A percentile compares a stretch with the other conserved stretches of the same genome.
Conservation (phyloP, 2,113 vertebrate species). For the Galeopterus variegatus region DNA sequence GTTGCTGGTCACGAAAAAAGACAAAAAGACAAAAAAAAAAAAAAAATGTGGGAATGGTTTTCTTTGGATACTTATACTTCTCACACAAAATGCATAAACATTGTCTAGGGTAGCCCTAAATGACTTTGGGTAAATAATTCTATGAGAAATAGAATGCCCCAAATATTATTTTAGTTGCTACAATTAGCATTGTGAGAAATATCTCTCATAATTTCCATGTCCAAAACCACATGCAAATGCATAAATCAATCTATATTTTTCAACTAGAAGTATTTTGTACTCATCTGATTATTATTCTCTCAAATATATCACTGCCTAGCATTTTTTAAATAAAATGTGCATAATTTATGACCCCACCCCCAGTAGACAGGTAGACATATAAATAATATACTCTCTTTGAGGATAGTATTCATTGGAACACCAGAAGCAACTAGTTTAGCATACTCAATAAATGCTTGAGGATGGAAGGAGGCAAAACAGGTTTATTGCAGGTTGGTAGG, state of each 20-base stretch:
- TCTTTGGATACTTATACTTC: constrained; percentile 17
- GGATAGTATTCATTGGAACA: neutral
- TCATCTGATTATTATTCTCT: constrained; percentile 33
- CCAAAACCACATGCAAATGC: constrained; percentile 39
- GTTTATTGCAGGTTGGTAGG: neutral
- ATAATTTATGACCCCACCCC: neutral
- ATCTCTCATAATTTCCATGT: constrained; percentile 23
- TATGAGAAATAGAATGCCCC: neutral
- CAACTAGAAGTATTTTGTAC: neutral
- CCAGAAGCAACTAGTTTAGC: neutral
- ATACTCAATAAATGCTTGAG: neutral
- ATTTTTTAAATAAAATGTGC: neutral
- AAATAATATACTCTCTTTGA: neutral
- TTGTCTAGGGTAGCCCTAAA: neutral
- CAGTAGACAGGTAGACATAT: neutral
- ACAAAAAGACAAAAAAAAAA: constrained; percentile 54
- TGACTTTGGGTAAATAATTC: constrained; percentile 37
- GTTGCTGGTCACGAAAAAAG: no score
- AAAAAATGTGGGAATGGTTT: neutral
- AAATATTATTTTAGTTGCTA: constrained; percentile 43
- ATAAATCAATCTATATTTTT: constrained; percentile 43
- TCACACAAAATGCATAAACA: neutral
- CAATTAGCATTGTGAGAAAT: constrained; percentile 20
- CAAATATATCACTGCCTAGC: neutral
- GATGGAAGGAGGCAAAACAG: neutral